Percentiles rank a stretch among this genome's conserved stretches.
Evolutionary conservation across 2,888 invertebrate species (phyloP).

Genomic region (Ethmia dodecea): DNA sequence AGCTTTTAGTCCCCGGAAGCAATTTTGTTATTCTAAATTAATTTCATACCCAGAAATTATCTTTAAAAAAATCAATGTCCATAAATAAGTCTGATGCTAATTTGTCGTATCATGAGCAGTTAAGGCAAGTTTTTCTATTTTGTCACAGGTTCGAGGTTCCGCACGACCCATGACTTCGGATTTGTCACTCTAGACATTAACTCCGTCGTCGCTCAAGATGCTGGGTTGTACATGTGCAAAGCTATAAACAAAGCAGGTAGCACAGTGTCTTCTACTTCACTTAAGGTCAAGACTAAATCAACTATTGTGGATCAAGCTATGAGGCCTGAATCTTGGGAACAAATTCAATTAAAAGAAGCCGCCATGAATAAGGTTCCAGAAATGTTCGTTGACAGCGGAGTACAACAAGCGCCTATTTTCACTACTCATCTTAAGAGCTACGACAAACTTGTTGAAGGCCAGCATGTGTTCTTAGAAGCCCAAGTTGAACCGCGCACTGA

Average conservation of each 20-base stretch:
- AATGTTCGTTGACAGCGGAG: slow-evolving; percentile 90
- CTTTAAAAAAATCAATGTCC: too few species aligned
- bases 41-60: too few species aligned
- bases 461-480: slow-evolving; percentile 91
- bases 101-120: too few species aligned
- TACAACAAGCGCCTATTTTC: slow-evolving; percentile 96
- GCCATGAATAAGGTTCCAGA: slow-evolving; percentile 94
- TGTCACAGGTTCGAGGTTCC: slow-evolving; percentile 87
- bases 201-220: slow-evolving; percentile 91
- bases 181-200: slow-evolving; percentile 95
- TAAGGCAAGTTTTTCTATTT: too few species aligned
- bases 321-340: slow-evolving; percentile 95
- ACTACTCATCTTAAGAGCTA: slow-evolving; percentile 92
- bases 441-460: slow-evolving; percentile 90
- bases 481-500: slow-evolving; percentile 94
- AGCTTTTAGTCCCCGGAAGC: too few species aligned
- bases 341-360: slow-evolving; percentile 93
- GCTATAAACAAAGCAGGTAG: slow-evolving; percentile 96
- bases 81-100: too few species aligned
- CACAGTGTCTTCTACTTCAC: slow-evolving; percentile 93
- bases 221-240: slow-evolving; percentile 95
- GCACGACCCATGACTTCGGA: slow-evolving; percentile 95
- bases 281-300: slow-evolving; percentile 91
- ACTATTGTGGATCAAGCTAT: slow-evolving; percentile 90
- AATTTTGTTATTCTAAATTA: too few species aligned